Conservation (phyloP, 2,797 vertebrate genomes). For the Heterohyrax brucei region DNA sequence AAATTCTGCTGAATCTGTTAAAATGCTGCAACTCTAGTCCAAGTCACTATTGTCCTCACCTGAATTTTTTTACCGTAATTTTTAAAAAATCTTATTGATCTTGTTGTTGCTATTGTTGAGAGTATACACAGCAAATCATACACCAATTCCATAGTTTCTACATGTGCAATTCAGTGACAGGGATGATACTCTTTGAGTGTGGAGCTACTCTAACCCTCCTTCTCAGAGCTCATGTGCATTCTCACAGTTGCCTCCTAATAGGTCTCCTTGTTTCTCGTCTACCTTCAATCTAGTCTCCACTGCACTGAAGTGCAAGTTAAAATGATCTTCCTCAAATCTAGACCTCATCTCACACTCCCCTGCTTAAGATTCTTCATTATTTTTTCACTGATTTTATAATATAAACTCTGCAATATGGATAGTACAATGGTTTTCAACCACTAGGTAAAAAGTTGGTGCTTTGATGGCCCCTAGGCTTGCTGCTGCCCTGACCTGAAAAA, state of each 20-base stretch:
- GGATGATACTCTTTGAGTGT: neutral
- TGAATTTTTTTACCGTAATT: neutral
- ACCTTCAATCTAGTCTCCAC: neutral
- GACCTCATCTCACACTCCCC: neutral
- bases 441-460: neutral
- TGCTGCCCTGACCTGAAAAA: too few relatives aligned
- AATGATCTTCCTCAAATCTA: neutral
- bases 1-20: neutral
- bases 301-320: neutral
- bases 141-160: too few relatives aligned
- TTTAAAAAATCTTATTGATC: neutral
- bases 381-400: neutral
- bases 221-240: neutral
- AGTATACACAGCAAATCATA: too few relatives aligned
- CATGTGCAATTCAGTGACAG: neutral
- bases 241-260: neutral
- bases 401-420: neutral
- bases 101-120: neutral
- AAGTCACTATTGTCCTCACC: neutral
- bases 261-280: neutral
- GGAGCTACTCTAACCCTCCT: neutral
- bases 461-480: too few relatives aligned
- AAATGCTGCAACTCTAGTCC: neutral
- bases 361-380: neutral
- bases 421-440: neutral